A percentile compares a stretch with the other conserved stretches of the same genome.
These are phyloP conservation scores for Cydia pomonella DNA, from an alignment of 1,140 invertebrate genomes.

Conservation along the genomic window DNA sequence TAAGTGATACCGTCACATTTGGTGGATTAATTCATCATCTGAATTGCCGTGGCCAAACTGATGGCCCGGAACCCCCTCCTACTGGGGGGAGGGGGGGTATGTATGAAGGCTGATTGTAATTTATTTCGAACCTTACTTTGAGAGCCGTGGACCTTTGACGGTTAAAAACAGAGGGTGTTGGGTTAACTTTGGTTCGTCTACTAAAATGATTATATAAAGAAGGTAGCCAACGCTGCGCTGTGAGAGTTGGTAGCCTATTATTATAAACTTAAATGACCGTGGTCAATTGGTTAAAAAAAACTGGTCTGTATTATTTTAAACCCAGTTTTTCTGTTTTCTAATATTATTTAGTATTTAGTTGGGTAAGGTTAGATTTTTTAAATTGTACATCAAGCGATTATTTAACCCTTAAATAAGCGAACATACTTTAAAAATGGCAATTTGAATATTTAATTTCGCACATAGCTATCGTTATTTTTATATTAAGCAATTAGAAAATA, in stretches of 20 bases:
- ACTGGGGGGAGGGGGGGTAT: constrained; percentile 30
- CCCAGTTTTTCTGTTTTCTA: too few relatives aligned
- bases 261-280: too few relatives aligned
- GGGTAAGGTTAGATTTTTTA: too few relatives aligned
- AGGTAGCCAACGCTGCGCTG: not conserved
- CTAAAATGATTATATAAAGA: not conserved
- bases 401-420: too few relatives aligned
- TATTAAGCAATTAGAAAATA: too few relatives aligned
- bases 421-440: too few relatives aligned
- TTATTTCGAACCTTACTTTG: constrained; percentile 23
- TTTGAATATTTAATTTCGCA: too few relatives aligned
- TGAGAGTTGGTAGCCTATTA: not conserved
- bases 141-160: not conserved
- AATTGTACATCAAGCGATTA: too few relatives aligned
- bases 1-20: constrained; percentile 80
- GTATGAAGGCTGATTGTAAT: constrained; percentile 30
- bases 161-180: not conserved
- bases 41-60: constrained; percentile 80
- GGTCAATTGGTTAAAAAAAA: too few relatives aligned
- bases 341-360: too few relatives aligned
- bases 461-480: too few relatives aligned
- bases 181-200: not conserved
- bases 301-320: too few relatives aligned
- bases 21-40: constrained; percentile 80
- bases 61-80: constrained; percentile 69